Base-by-base conservation (phyloP, 2,113 vertebrate species). In the Falco punctatus region DNA sequence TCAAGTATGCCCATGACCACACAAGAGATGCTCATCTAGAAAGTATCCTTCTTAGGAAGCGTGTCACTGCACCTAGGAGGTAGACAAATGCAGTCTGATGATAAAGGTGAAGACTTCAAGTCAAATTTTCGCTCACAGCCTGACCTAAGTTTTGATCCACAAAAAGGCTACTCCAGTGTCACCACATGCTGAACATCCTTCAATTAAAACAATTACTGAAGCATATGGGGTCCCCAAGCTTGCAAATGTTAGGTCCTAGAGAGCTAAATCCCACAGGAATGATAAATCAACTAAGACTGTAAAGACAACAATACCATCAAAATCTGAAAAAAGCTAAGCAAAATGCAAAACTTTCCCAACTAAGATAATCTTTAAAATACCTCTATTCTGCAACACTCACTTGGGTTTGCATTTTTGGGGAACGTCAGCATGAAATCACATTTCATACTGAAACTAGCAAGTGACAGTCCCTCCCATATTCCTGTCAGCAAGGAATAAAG, bases 401-500 rank as follows among this genome's bases (percentile, higher is more conserved):
- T 94, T 84, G 86, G 88, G 65, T 95, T 97, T 85, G 77, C 77
- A 62, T 92, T 97, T 94, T 69, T 26, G 2, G 51, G 71, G 79
- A 96, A 75, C 93, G 75, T 96, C 91, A 90, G 74, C 81, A 94
- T 85, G 87, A 92, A 79, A 96, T 96, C 64, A 79, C 86, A 93
- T 87, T 94, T 84, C 61, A 83, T 91, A 69, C 52, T 49, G 84
- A 92, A 62, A 92, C 87, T 81, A 82, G 65, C 81, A 90, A 95
- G 90, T 90, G 95, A 92, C 94, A 95, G 84, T 86, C 78, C 77
- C 86, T 95, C 92, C 94, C 86, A 83, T 95, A 88, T 91, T 92
- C 92, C 72, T 97, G 92, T 96, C 96, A 96, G 81, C 91, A 95
- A 96, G 90, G 94, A 94, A 88, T 58, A 95, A 94, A 96, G 92